Evolutionary conservation across 2,113 vertebrate genomes (phyloP), one percentile per base, ranked within the genome.

Genomic region (Maccullochella peelii): DNA sequence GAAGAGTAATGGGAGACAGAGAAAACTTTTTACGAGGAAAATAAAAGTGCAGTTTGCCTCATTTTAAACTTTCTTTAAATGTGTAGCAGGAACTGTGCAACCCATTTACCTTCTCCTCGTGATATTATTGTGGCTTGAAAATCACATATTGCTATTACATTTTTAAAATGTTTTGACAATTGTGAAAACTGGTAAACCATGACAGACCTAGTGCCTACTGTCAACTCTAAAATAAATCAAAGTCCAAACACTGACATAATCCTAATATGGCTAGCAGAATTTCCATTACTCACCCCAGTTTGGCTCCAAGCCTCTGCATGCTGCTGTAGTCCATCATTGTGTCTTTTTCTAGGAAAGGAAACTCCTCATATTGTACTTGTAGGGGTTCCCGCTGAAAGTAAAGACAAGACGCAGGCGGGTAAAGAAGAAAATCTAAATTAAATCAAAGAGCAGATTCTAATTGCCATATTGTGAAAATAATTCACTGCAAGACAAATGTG

Each of bases 281-380:
- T 69, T 38, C 10, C 10, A 36, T 36, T 49, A 88, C 97, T 91
- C 94, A 99, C 98, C 98, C 97, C 23, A 99, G 94, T 66, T 98
- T 99, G 72, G 98, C 97, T 12, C 97, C 98, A 5, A 99, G 96
- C 36, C 98, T 94, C 94, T 99, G 97, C 96, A 99, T 97, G 59
- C 96, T 97, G 93, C 87, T 98, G 93, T 95, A 98, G 92, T 99
- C 97, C 96, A 97, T 94, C 87, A 97, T 61, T 0, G 96, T 92
- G 21, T 99, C 97, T 0, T 92, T 98, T 83, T 99, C 98, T 88
- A 98, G 85, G 65, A 97, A 93, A 1, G 97, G 96, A 73, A 99
- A 98, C 71, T 99, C 98, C 85, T 99, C 98, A 18, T 98, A 93
- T 86, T 97, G 78, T 1, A 89, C 90, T 66, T 95, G 95, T 27